Evolutionary conservation across 1,140 invertebrate genomes (phyloP), one percentile per base, ranked within the genome.

Genomic region (Glomeris maerens): DNA sequence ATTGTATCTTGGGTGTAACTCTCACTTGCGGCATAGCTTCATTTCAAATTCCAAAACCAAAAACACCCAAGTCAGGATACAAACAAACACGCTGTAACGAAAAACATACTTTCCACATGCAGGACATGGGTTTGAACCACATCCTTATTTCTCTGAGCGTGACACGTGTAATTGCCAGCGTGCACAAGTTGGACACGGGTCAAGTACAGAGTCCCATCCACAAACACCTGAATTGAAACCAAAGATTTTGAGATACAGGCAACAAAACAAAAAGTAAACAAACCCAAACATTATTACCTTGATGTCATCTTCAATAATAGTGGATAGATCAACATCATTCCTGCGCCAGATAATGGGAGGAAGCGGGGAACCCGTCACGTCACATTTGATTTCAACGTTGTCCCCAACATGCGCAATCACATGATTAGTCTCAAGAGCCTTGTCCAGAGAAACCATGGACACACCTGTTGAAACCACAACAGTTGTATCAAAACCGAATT

Each of bases 381-480:
- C 81, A 65, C 83, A 86, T 59, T 83, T 83, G 50, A 86, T 77
- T 62, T 86, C 81, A 27, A 86, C 77, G 59, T 83, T 84, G 64
- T 84, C 82, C 17, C 79, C 81, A 14, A 83, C 78, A 50, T 78
- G 62, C 31, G 79, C 77, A 52, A 74, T 72, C 52, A 82, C 66
- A 59, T 78, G 71, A 69, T 80, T 81, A 20, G 79, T 72, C 61
- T 83, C 78, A 26, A 84, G 65, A 20, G 79, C 77, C 61, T 84
- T 82, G 60, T 83, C 80, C 57, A 83, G 62, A 1, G 79, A 76
- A 20, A 81, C 78, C 3, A 81, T 76, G 1, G 80, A 80, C 5
- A 84, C 74, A 67, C 79, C 81, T 83, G 59, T 2, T 61, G 64
- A 42, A 42, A 4, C 10, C 17, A 36, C 31, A 17, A 36, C 17